Evolutionary conservation across 2,888 invertebrate species (phyloP), one percentile per base, ranked within the genome.

Genomic region (Rutpela maculata): DNA sequence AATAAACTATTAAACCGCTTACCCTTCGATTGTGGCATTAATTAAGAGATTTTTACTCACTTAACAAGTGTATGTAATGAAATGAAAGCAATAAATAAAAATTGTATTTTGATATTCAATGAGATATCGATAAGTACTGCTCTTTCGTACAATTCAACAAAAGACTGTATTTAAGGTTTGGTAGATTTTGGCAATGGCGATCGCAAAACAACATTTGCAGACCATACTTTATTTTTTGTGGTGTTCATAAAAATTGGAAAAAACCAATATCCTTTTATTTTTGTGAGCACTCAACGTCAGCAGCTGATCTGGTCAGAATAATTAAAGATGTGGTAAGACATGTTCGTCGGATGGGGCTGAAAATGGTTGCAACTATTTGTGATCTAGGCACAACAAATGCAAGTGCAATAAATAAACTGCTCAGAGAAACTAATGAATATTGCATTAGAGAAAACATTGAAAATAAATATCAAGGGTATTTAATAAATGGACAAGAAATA

Each of bases 351-450:
- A 68, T 79, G 43, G 85, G 85, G 1, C 71, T 86, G 3, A 66
- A 66, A 38, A 75, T 85, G 35, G 77, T 85, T n/a, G 85, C 85
- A 12, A 84, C 84, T 9, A 79, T 86, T 55, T 85, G 80, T 79
- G 86, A 86, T 74, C 86, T 86, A 74, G 86, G 84, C 17, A 68
- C 82, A 3, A 81, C 81, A 17, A 87, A 86, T 79, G 65, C 60
- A 63, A 76, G 81, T 26, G 84, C 83, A 11, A 79, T 85, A 66
- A 84, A 78, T 63, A 22, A n/a, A 10, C 74, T 83, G 38, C 35
- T 80, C 26, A 74, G 76, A 26, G 78, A 82, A 10, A 81, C 78
- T 10, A 60, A 74, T 17, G 71, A 22, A 12, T 57, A 81, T n/a
- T 80, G 73, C 62, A 9, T 74, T 15, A 50, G 26, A 62, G 17